Evolutionary conservation across 2,113 vertebrate species (phyloP).

Genomic region (Laticauda colubrina): DNA sequence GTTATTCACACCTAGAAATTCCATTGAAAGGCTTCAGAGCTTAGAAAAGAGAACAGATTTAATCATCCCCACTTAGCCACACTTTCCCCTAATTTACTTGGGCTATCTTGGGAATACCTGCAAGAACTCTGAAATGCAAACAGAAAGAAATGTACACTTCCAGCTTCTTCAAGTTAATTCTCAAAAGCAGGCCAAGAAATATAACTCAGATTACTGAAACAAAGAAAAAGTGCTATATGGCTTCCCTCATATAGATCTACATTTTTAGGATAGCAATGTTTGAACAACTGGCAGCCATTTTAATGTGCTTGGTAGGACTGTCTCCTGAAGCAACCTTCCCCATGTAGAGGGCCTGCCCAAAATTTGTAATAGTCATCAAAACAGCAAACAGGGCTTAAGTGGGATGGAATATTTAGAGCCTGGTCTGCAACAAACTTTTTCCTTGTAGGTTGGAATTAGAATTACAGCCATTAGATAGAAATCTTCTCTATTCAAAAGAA

Average conservation of each 20-base stretch:
- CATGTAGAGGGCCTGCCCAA: neutral
- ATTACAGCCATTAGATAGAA: neutral
- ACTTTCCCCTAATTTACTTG: slow-evolving; percentile 38
- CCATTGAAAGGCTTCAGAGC: neutral
- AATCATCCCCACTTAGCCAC: slow-evolving; percentile 31
- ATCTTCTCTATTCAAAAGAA: slow-evolving; percentile 46
- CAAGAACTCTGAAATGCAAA: slow-evolving; percentile 21
- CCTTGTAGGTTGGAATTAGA: neutral
- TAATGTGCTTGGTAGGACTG: neutral
- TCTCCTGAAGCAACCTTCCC: neutral
- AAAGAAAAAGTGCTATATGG: neutral
- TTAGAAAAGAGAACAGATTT: slow-evolving; percentile 23
- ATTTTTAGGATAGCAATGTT: neutral
- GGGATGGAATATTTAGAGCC: neutral
- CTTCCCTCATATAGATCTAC: fast-evolving
- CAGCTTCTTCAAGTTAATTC: slow-evolving; percentile 24
- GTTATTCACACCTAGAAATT: slow-evolving; percentile 25
- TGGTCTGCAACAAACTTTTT: neutral
- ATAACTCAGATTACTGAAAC: slow-evolving; percentile 32
- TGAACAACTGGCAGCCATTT: neutral
- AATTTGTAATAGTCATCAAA: neutral
- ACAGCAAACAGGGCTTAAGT: neutral
- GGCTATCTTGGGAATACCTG: neutral
- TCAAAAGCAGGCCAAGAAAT: slow-evolving; percentile 36
- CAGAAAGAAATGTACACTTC: neutral